phyloP scores from a whole-genome alignment of 2,113 vertebrate species.

The Eretmochelys imbricata region DNA sequence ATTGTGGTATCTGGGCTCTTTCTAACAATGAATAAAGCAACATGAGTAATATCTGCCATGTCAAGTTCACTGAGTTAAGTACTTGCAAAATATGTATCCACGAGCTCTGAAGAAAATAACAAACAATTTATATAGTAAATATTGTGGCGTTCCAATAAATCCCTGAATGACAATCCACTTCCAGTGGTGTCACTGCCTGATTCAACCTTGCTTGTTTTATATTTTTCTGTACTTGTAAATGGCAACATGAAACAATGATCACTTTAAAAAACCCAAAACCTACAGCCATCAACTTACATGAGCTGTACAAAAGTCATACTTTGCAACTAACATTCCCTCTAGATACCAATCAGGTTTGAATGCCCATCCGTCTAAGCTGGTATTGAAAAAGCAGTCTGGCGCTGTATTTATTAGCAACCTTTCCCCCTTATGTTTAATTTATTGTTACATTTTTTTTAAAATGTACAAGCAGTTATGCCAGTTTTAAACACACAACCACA shows the following conservation, averaged over 20 bases:
- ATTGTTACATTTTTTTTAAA: slow-evolving; percentile 56
- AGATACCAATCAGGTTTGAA: slow-evolving; percentile 40
- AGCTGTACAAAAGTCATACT: background rate
- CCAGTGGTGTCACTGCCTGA: background rate
- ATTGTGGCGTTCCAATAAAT: accelerated
- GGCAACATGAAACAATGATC: background rate
- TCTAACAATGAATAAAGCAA: background rate
- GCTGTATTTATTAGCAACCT: slow-evolving; percentile 66
- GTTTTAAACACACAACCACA: slow-evolving; percentile 72
- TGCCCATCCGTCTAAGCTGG: slow-evolving; percentile 44
- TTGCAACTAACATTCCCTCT: background rate
- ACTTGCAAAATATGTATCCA: background rate
- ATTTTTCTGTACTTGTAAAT: background rate
- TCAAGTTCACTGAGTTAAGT: background rate
- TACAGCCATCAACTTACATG: background rate
- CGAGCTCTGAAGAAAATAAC: background rate
- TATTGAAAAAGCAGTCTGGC: slow-evolving; percentile 53
- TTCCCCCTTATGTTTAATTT: slow-evolving; percentile 72
- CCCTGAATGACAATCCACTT: background rate
- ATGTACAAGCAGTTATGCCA: slow-evolving; percentile 71
- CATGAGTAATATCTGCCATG: background rate
- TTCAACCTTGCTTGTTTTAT: background rate
- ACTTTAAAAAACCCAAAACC: background rate
- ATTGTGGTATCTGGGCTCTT: background rate
- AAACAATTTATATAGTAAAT: background rate